Conservation (phyloP, 2,888 invertebrate species). For the Eucriotettix oculatus region DNA sequence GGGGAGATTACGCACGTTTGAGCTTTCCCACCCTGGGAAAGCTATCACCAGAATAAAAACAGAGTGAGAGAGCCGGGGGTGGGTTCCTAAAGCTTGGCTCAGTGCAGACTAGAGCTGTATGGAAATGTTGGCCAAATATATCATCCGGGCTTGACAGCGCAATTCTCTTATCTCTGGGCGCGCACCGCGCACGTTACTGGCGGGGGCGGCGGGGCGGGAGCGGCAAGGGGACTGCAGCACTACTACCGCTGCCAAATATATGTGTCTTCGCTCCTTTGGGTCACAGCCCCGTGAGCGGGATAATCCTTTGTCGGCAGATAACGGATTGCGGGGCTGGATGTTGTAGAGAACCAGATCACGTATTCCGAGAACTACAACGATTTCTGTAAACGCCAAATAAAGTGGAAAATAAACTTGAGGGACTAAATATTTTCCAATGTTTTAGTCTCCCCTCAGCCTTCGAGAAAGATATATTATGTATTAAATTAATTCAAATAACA, state of each 20-base stretch:
- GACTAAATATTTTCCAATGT: no score
- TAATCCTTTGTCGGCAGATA: background rate
- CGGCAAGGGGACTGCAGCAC: background rate
- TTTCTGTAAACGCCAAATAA: no score
- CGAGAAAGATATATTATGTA: no score
- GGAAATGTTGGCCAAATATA: slow-evolving; percentile 83
- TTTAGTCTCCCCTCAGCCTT: no score
- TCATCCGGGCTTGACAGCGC: slow-evolving; percentile 38
- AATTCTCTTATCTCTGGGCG: slow-evolving; percentile 12
- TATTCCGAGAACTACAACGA: no score
- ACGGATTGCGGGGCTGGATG: background rate
- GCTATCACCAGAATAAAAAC: slow-evolving; percentile 1
- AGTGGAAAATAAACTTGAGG: no score
- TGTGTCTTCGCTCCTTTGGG: background rate
- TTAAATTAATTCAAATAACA: no score
- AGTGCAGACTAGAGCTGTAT: slow-evolving; percentile 27
- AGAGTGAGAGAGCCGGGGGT: background rate
- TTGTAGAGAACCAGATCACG: no score
- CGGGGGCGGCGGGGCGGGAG: background rate
- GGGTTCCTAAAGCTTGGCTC: slow-evolving; percentile 2
- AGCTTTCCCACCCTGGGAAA: slow-evolving; percentile 7
- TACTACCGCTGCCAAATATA: background rate
- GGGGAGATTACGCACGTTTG: slow-evolving; percentile 35
- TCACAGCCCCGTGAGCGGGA: background rate
- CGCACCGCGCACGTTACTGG: background rate